Percentiles rank a stretch among this genome's conserved stretches.
These are phyloP conservation scores for Progne subis DNA, from an alignment of 2,113 vertebrate species.

Conservation along the genomic window DNA sequence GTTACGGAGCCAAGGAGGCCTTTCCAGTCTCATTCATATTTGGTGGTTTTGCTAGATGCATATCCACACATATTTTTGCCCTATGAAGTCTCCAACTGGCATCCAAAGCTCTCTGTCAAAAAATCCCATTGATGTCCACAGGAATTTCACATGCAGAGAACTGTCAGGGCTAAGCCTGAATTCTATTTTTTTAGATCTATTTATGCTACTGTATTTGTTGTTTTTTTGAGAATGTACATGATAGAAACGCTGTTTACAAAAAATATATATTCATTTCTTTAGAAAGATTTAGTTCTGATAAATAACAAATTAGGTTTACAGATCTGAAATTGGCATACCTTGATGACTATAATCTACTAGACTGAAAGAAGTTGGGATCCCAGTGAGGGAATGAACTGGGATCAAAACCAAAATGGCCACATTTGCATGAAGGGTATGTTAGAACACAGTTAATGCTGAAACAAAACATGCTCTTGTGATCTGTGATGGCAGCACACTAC, in stretches of 20 bases:
- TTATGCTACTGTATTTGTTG: slow-evolving; percentile 59
- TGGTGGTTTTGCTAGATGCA: neutral
- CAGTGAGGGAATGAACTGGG: slow-evolving; percentile 25
- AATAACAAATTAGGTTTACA: slow-evolving; percentile 78
- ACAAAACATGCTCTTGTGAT: slow-evolving; percentile 39
- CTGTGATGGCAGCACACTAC: slow-evolving; percentile 57
- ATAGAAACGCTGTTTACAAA: slow-evolving; percentile 83
- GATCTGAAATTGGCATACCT: slow-evolving; percentile 75
- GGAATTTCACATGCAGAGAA: slow-evolving; percentile 1
- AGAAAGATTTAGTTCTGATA: slow-evolving; percentile 78
- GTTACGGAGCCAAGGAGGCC: neutral
- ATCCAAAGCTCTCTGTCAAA: neutral
- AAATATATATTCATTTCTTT: slow-evolving; percentile 82
- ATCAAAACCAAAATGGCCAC: slow-evolving; percentile 44
- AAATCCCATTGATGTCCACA: neutral
- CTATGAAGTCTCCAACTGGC: neutral
- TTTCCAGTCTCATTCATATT: neutral
- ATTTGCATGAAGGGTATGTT: slow-evolving; percentile 48
- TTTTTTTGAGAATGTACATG: slow-evolving; percentile 74
- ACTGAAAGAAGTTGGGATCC: slow-evolving; percentile 71
- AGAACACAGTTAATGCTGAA: slow-evolving; percentile 18
- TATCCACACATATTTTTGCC: neutral
- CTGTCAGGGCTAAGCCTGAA: neutral
- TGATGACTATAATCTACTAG: slow-evolving; percentile 68
- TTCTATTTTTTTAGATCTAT: neutral